phyloP scores from a whole-genome alignment of 92 coral and sea anemone genomes.

The Pocillopora grandis region DNA sequence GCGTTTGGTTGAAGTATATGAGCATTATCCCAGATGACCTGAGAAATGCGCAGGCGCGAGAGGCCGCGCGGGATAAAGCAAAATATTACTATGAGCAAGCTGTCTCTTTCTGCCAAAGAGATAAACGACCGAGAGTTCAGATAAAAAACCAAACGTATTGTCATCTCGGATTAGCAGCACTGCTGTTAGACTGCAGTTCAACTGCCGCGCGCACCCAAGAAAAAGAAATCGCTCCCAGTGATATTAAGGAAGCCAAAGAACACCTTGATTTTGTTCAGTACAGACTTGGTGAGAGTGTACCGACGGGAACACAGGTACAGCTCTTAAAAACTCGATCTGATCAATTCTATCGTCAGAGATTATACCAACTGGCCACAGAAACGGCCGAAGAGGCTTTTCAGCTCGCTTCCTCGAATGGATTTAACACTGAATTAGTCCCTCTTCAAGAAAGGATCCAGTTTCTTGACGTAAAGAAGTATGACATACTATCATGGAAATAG shows the following conservation, averaged over 20 bases:
- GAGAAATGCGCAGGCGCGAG: slow-evolving; percentile 1
- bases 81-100: background rate
- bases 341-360: too few species aligned
- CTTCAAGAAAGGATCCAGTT: too few species aligned
- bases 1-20: background rate
- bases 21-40: background rate
- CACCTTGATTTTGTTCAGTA: background rate
- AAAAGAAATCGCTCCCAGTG: background rate
- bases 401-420: too few species aligned
- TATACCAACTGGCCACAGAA: too few species aligned
- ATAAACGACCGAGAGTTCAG: background rate
- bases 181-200: slow-evolving; percentile 22
- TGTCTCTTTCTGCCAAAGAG: background rate
- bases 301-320: too few species aligned
- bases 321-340: background rate
- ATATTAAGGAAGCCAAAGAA: slow-evolving; percentile 16
- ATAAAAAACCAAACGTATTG: background rate
- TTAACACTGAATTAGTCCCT: too few species aligned
- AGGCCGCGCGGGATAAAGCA: background rate
- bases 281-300: background rate
- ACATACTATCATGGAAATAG: too few species aligned
- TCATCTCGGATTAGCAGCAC: slow-evolving; percentile 9
- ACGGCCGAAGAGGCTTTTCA: too few species aligned
- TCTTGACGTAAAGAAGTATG: too few species aligned
- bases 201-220: slow-evolving; percentile 1